These are phyloP conservation scores for Stichopus horrens DNA, from an alignment of 53 echinoderm and acorn worm species.

Conservation along the genomic window DNA sequence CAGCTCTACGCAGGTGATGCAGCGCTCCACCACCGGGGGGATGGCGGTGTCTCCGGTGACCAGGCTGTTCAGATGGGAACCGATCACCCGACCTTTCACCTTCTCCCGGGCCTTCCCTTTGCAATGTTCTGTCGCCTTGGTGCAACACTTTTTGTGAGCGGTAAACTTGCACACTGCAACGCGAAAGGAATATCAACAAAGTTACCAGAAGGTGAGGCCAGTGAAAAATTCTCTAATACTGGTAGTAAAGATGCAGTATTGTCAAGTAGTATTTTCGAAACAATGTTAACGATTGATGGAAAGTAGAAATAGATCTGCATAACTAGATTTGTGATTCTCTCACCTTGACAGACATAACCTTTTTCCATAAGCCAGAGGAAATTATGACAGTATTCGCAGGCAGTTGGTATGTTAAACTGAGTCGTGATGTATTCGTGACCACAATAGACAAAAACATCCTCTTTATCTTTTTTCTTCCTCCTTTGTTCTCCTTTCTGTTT, in stretches of 20 bases:
- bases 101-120: conserved; percentile 65
- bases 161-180: conserved; percentile 87
- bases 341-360: conserved; percentile 94
- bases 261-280: too few relatives aligned
- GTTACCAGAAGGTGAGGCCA: background rate
- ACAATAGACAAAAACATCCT: conserved; percentile 75
- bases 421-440: conserved; percentile 78
- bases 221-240: too few relatives aligned
- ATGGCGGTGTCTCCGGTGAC: conserved; percentile 38
- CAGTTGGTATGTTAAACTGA: conserved; percentile 86
- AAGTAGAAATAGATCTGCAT: too few relatives aligned
- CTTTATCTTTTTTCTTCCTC: conserved; percentile 77
- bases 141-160: conserved; percentile 89
- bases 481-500: conserved; percentile 28
- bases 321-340: background rate
- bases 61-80: conserved; percentile 56
- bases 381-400: conserved; percentile 78
- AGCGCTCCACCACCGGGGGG: conserved; percentile 69
- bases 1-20: conserved; percentile 71
- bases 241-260: too few relatives aligned
- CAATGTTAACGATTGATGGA: too few relatives aligned
- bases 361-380: conserved; percentile 99
- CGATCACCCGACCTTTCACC: conserved; percentile 76
- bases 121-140: conserved; percentile 67
- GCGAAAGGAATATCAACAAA: background rate